Evolutionary conservation across 2,797 vertebrate species (phyloP), one percentile per base, ranked within the genome.

Genomic region (Alcedo quadribrachys): DNA sequence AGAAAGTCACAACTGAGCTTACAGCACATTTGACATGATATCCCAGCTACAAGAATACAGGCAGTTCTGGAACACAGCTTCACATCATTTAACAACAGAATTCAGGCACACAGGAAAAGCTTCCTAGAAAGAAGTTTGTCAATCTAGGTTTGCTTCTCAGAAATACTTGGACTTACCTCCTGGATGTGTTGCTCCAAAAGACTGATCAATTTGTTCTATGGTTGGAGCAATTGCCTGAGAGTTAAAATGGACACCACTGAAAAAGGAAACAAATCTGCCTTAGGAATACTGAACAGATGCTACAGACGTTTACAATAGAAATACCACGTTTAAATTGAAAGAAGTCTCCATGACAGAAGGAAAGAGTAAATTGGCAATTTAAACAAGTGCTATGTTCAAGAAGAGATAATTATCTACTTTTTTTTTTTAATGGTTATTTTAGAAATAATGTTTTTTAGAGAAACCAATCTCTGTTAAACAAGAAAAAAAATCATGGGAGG

Each of bases 161-260:
- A 61, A 78, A 40, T 37, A 21, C 37, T 42, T 24, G 14, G 12
- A 70, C 96, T 96, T 98, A 99, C 99, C 99, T 99, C 99, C 99
- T 96, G 99, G 99, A 96, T 99, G 99, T 12, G 99, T 99, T 79
- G 99, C 99, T 95, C 99, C 99, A 96, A 99, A 99, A 15, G 99
- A 99, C 98, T 99, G 99, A 97, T 99, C 99, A 95, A 99, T 99
- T 96, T 99, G 99, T 97, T 99, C 99, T 97, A 99, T 99, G 90
- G 99, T 99, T 68, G 99, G 99, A 96, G 98, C 98, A 96, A 99
- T 99, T 95, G 99, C 98, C 98, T 99, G 99, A 98, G 99, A 99
- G 98, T 99, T 99, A 97, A 99, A 99, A 98, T 99, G 99, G 88
- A 99, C 99, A 96, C 99, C 99, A 97, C 99, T 99, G 97, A 94